A percentile compares a stretch with the other conserved stretches of the same genome.
These are phyloP conservation scores for Loxodonta africana DNA, from an alignment of 2,113 vertebrate genomes.

Conservation along the genomic window DNA sequence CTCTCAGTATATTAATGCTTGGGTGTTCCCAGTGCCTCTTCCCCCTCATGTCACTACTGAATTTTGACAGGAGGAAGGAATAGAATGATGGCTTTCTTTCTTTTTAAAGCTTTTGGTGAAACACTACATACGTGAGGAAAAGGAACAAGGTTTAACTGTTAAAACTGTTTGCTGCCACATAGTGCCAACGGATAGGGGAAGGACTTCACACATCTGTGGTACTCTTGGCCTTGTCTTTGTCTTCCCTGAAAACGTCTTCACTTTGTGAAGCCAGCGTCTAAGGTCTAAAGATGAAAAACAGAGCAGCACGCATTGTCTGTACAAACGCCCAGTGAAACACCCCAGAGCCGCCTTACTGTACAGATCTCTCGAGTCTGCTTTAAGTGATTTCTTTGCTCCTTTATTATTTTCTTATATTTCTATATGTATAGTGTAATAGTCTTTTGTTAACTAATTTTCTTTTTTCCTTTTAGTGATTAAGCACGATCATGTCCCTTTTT, in stretches of 20 bases:
- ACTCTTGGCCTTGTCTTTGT: conserved; percentile 85
- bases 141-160: conserved; percentile 87
- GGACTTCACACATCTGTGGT: conserved; percentile 86
- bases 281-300: conserved; percentile 86
- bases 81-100: conserved; percentile 83
- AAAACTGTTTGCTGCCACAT: conserved; percentile 87
- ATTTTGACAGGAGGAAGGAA: conserved; percentile 88
- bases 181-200: conserved; percentile 87
- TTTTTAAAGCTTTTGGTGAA: conserved; percentile 88
- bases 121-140: conserved; percentile 90
- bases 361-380: conserved; percentile 96
- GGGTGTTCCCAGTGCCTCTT: conserved; percentile 84
- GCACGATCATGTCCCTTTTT: conserved; percentile 92
- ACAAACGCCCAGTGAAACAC: conserved; percentile 92
- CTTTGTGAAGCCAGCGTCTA: conserved; percentile 89
- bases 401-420: conserved; percentile 97
- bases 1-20: conserved; percentile 80
- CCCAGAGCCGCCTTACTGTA: conserved; percentile 94
- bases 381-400: conserved; percentile 91
- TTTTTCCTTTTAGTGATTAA: conserved; percentile 92
- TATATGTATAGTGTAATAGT: conserved; percentile 99
- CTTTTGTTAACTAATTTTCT: conserved; percentile 94
- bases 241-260: conserved; percentile 89
- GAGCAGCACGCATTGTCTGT: conserved; percentile 95
- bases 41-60: conserved; percentile 88